Conservation (phyloP, 2,888 invertebrate species). For the Drosophila imparisetae region DNA sequence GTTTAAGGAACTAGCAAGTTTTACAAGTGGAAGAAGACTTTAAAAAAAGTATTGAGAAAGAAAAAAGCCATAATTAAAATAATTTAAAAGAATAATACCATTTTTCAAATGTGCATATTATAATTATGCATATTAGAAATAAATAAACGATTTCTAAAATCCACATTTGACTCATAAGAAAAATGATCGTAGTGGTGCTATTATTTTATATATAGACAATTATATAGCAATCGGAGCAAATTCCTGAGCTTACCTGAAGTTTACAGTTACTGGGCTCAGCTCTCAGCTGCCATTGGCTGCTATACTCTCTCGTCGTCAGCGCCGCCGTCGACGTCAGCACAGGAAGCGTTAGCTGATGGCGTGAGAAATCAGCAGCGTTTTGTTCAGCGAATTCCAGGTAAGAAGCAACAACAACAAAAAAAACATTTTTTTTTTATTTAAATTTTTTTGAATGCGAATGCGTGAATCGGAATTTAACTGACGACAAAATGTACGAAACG, state of each 20-base stretch:
- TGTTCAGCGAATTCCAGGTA: slow-evolving; percentile 42
- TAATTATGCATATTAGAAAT: too few species aligned
- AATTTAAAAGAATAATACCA: too few species aligned
- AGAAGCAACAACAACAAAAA: not conserved
- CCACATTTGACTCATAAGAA: not conserved
- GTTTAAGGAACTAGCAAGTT: not conserved
- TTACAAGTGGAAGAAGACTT: not conserved
- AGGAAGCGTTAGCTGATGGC: slow-evolving; percentile 39
- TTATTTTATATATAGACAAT: slow-evolving; percentile 1
- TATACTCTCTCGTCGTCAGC: not conserved
- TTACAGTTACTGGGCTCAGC: slow-evolving; percentile 23
- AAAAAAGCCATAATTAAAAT: too few species aligned
- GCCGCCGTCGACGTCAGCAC: slow-evolving; percentile 25
- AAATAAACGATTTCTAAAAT: not conserved
- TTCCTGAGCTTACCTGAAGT: slow-evolving; percentile 25
- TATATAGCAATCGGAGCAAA: slow-evolving; percentile 21
- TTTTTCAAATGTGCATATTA: too few species aligned
- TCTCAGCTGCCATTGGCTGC: slow-evolving; percentile 10
- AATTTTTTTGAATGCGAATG: slow-evolving; percentile 27
- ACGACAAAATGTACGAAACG: not conserved
- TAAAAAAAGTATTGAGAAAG: too few species aligned
- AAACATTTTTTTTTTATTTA: not conserved
- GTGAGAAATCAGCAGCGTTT: slow-evolving; percentile 37
- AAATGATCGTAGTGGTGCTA: not conserved
- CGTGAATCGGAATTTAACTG: slow-evolving; percentile 37